Conservation (phyloP, 2,113 vertebrate species). For the Danio rerio region GRCz12tu NC_133194.1:48761001-48761500, state of each 20-base stretch:
- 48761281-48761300: neutral
- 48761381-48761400: conserved; percentile 37
- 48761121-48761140: conserved; percentile 24
- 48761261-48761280: no score
- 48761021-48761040: neutral
- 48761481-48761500: conserved; percentile 16
- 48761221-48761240: conserved; percentile 26
- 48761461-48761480: conserved; percentile 12
- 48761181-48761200: conserved; percentile 30
- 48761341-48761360: conserved; percentile 47
- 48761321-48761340: conserved; percentile 42
- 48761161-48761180: neutral
- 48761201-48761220: conserved; percentile 30
- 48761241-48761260: conserved; percentile 10
- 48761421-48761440: no score
- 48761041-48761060: neutral
- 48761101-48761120: neutral
- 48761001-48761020: no score
- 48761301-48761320: conserved; percentile 7
- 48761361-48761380: conserved; percentile 37
- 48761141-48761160: conserved; percentile 22
- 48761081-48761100: neutral
- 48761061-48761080: neutral
- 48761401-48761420: no score
- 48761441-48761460: neutral